These are phyloP conservation scores for Perognathus longimembris DNA, from an alignment of 2,113 vertebrate species.

Conservation along the genomic window DNA sequence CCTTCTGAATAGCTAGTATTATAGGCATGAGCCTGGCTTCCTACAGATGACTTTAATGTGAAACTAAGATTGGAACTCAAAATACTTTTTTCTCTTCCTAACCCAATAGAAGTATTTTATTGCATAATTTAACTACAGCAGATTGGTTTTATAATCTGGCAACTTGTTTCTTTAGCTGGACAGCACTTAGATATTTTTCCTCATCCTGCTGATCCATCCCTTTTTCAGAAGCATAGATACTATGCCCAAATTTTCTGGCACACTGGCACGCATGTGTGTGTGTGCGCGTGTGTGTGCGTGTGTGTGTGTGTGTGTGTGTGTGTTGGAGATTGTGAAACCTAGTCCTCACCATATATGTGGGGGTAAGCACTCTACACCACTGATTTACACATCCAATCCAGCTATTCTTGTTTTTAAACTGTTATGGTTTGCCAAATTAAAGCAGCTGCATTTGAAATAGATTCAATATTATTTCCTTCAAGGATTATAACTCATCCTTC, in stretches of 20 bases:
- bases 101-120: not conserved
- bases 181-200: constrained; percentile 83
- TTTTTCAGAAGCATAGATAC: constrained; percentile 95
- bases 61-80: not conserved
- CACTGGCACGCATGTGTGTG: too few relatives aligned
- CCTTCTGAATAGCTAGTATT: too few relatives aligned
- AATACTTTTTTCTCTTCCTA: not conserved
- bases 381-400: too few relatives aligned
- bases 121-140: constrained; percentile 7
- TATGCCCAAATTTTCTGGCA: constrained; percentile 94
- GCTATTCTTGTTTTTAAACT: constrained; percentile 98
- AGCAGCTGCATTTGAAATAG: constrained; percentile 99
- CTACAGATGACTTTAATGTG: not conserved
- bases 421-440: constrained; percentile 99
- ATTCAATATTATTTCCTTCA: constrained; percentile 98
- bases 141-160: not conserved
- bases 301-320: too few relatives aligned
- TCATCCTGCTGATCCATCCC: constrained; percentile 91
- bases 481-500: constrained; percentile 96
- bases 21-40: too few relatives aligned
- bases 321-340: not conserved
- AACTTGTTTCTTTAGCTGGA: not conserved
- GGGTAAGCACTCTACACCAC: too few relatives aligned
- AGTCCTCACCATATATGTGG: not conserved
- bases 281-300: too few relatives aligned